Conservation (phyloP, 2,797 vertebrate genomes). For the Cynopterus sphinx region DNA sequence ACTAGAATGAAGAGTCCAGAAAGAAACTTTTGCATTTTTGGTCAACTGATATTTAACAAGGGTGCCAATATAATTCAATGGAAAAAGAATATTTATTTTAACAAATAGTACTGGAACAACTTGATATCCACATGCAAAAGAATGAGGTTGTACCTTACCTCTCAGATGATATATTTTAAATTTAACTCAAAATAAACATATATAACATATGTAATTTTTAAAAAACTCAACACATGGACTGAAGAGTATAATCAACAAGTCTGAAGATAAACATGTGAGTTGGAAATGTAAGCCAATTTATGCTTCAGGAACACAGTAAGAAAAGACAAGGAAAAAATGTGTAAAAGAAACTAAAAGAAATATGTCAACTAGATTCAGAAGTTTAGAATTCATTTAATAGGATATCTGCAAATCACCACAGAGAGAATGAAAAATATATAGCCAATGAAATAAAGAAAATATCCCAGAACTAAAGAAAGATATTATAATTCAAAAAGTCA, state of each 20-base stretch:
- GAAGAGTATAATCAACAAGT: background rate
- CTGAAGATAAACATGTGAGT: background rate
- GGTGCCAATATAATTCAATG: background rate
- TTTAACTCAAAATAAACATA: background rate
- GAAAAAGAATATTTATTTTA: slow-evolving; percentile 3
- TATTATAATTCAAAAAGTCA: background rate
- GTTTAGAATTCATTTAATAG: background rate
- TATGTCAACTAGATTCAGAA: background rate
- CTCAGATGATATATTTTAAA: background rate
- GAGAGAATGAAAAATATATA: background rate
- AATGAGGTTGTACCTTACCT: background rate
- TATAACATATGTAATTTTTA: background rate
- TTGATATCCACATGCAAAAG: background rate
- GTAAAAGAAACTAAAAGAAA: background rate
- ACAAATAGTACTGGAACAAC: background rate
- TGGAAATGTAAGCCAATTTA: background rate
- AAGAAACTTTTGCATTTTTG: background rate
- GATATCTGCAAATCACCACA: background rate
- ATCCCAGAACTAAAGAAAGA: background rate
- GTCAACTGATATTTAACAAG: background rate
- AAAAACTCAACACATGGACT: background rate
- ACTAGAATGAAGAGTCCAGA: background rate
- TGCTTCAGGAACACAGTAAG: background rate
- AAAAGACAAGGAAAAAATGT: background rate
- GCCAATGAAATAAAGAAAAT: background rate